Base-by-base conservation (phyloP, 2,113 vertebrate species). In the Oryzias curvinotus region DNA sequence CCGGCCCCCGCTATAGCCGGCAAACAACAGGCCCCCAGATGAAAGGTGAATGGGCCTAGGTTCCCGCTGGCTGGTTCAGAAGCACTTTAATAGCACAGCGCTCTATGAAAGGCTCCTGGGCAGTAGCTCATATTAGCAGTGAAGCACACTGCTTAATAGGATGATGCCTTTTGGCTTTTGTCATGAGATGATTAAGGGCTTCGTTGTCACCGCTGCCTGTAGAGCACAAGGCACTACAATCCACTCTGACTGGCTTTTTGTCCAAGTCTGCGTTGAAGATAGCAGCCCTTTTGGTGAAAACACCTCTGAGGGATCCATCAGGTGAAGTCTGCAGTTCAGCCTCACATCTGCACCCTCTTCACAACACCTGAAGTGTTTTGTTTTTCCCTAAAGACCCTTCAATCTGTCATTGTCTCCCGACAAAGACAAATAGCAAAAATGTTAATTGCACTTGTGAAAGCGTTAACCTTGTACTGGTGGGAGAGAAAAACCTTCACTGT, bases 131-230 rank as follows among this genome's bases (percentile, higher is more conserved):
- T 93, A 94, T 96, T 94, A 95, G 94, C 92, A 88, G 93, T 92
- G 82, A 91, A 94, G 94, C 95, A 94, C 93, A 93, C 93, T 93
- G 94, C 93, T 96, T 95, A 98, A 98, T 95, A 93, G 95, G 95
- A 97, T 96, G 95, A 95, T 95, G 95, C 95, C 94, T 96, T 96
- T 96, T 94, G 95, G 93, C 95, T 95, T 98, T 98, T 97, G 96
- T 98, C 93, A 91, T 87, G 82, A 96, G 94, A 95, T 98, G 96
- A 98, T 97, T 94, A 96, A 93, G 94, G 90, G 93, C 91, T 95
- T 91, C 91, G 88, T 93, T 93, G 93, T 92, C 93, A 92, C 93
- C 87, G 68, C 73, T 48, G 93, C 94, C 93, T 92, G 90, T 95
- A 93, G 92, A 94, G 92, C 83, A 88, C 89, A 89, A 92, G 92